A percentile compares a stretch with the other conserved stretches of the same genome.
phyloP scores from a whole-genome alignment of 2,113 vertebrate species.

The Cairina moschata region DNA sequence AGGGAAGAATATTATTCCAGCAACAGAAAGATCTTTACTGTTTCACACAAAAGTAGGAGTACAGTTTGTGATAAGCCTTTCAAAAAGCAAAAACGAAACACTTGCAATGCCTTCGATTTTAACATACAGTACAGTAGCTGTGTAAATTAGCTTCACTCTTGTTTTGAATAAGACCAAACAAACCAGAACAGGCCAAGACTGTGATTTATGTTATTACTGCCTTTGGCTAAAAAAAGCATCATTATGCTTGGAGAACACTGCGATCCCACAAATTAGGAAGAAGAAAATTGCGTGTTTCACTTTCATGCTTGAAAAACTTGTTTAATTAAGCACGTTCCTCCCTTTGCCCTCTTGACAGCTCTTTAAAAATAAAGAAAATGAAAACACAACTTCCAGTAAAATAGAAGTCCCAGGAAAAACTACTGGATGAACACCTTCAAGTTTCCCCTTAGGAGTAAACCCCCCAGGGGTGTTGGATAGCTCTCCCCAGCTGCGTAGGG shows the following conservation, averaged over 20 bases:
- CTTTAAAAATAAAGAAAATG: conserved; percentile 3
- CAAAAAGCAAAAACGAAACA: conserved; percentile 25
- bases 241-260: conserved; percentile 52
- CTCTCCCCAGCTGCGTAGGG: neutral
- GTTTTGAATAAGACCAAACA: conserved; percentile 59
- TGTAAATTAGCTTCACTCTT: conserved; percentile 46
- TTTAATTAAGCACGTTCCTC: conserved; percentile 19
- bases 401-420: neutral
- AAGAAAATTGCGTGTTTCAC: neutral
- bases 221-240: conserved; percentile 51
- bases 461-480: neutral
- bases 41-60: neutral
- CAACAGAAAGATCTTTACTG: conserved; percentile 14
- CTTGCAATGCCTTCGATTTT: neutral
- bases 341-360: neutral
- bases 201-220: conserved; percentile 60
- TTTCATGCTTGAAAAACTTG: conserved; percentile 44
- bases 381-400: neutral
- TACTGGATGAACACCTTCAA: neutral
- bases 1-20: neutral
- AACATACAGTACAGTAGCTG: conserved; percentile 16
- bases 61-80: conserved; percentile 16
- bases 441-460: neutral
- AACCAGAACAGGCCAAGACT: conserved; percentile 47
- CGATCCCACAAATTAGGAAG: neutral